A percentile compares a stretch with the other conserved stretches of the same genome.
phyloP scores from a whole-genome alignment of 2,888 invertebrate genomes.

The Sarcophaga caerulescens region DNA sequence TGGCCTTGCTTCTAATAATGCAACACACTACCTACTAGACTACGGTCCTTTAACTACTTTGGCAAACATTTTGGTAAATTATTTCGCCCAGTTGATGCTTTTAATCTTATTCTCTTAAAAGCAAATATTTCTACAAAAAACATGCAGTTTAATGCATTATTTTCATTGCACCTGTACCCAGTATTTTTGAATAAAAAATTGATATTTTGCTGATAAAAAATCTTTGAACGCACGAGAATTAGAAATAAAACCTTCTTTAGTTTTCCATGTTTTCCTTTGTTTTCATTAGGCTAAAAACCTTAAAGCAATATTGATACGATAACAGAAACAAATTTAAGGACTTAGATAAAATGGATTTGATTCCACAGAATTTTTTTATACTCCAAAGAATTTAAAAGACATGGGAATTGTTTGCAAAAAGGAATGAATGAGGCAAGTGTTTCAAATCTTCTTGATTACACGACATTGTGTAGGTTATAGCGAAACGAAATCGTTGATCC shows the following conservation, averaged over 20 bases:
- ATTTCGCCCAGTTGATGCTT: too few relatives aligned
- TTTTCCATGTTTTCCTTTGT: neutral
- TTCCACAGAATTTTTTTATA: neutral
- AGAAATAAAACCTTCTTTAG: constrained; percentile 20
- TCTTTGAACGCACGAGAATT: constrained; percentile 28
- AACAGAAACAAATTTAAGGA: neutral
- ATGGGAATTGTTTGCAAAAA: neutral
- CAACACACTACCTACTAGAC: too few relatives aligned
- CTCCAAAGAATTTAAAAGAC: neutral
- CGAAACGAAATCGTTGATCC: neutral
- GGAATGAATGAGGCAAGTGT: constrained; percentile 15
- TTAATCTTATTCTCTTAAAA: too few relatives aligned
- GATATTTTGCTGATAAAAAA: constrained; percentile 22
- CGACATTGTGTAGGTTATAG: neutral
- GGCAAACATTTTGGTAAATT: too few relatives aligned
- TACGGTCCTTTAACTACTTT: too few relatives aligned
- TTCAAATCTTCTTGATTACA: constrained; percentile 1
- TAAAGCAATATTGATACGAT: constrained; percentile 15
- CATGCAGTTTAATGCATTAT: neutral
- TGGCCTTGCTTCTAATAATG: too few relatives aligned
- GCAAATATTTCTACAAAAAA: neutral
- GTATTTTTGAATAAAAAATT: constrained; percentile 1
- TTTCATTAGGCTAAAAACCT: constrained; percentile 13
- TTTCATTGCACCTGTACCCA: neutral
- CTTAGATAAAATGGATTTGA: constrained; percentile 36